A percentile compares a stretch with the other conserved stretches of the same genome.
Conservation (phyloP, 2,797 vertebrate species). For the Balearica regulorum region DNA sequence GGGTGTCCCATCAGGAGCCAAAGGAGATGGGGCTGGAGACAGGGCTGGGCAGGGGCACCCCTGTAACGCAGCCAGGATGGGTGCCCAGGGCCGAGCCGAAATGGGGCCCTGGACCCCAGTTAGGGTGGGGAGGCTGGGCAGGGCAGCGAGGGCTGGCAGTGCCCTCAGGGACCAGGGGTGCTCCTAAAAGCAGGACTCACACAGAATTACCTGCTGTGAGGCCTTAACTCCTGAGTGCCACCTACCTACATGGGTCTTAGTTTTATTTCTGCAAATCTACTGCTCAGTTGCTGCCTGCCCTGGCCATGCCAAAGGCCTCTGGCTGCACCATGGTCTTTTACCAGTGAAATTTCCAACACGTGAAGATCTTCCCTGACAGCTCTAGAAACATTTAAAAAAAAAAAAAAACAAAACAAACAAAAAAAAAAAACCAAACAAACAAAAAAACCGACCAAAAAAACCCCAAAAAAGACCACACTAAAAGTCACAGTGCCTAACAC, state of each 20-base stretch:
- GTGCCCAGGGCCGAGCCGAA: background rate
- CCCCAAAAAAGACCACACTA: no score
- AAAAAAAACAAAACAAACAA: no score
- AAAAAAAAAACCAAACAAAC: no score
- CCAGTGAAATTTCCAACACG: background rate
- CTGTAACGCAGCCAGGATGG: rapidly evolving
- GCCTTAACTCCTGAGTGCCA: background rate
- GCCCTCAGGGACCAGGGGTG: background rate
- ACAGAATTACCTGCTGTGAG: background rate
- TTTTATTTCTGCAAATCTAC: background rate
- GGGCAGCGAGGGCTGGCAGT: background rate
- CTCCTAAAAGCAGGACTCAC: background rate
- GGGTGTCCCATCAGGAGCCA: background rate
- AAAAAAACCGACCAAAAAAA: no score
- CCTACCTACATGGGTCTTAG: background rate
- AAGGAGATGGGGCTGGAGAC: background rate
- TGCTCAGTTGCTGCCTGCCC: background rate
- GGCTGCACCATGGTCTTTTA: background rate
- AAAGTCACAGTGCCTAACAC: background rate
- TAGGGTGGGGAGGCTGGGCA: background rate
- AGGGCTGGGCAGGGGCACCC: background rate
- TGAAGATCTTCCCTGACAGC: background rate
- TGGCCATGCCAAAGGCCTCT: background rate
- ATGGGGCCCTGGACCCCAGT: background rate
- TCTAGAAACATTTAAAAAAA: background rate